Evolutionary conservation across 2,888 invertebrate species (phyloP), one percentile per base, ranked within the genome.

Genomic region (Prionchulus punctatus): DNA sequence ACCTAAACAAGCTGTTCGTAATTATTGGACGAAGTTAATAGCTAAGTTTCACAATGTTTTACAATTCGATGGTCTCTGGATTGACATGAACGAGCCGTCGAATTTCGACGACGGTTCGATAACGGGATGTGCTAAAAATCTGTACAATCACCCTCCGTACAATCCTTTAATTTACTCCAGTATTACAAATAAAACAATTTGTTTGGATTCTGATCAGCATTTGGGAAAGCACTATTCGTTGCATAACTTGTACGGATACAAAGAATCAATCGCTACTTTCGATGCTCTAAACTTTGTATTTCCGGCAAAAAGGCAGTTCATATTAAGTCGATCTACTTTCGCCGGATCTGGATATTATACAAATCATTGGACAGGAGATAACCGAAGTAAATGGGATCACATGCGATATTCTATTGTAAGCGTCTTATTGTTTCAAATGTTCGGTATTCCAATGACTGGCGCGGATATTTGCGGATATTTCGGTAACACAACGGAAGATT

Each of bases 51-150:
- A 59, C 3, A 57, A 53, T 73, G 85, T 53, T 52, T 4, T 45
- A 23, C 45, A 12, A 72, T 84, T 80, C 64, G 86, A 87, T 66
- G 86, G 86, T 7, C 80, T 81, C 43, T 87, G 87, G 87, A 83
- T 86, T 63, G 57, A 86, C 65, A 86, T 86, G 86, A 86, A 86
- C 73, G 86, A 86, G 68, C 85, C 85, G 0, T 82, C 84, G 0
- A 86, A 86, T 74, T 85, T 86, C 72, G 73, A 79, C 21, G 55
- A 59, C 7, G 65, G 65, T 3, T 64, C 64, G n/a, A 45, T 53
- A 2, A 30, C 57, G 18, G 64, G 63, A 1, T 67, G 67, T 55
- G 36, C 18, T 1, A 53, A 59, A 3, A 69, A 67, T 28, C 52
- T 54, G 25, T 62, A 59, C 62, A 67, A 70, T 53, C 57, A 64